Base-by-base conservation (phyloP, 1,140 invertebrate genomes). In the Brachionus manjavacas region DNA sequence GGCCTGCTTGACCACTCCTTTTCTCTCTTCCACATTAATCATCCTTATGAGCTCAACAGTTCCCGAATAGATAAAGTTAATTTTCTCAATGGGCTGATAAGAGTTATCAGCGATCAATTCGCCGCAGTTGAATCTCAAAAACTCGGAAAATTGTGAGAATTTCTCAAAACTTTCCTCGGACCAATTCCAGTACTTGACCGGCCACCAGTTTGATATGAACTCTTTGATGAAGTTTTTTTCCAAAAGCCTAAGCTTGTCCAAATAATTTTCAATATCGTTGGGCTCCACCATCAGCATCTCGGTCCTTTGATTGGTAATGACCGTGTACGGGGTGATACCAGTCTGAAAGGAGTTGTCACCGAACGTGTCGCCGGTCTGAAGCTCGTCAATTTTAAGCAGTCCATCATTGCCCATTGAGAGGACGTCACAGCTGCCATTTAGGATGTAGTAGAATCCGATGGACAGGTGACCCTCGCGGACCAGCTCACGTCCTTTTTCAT, bases 101-200 rank as follows among this genome's bases (percentile, higher is more conserved):
- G 72, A 76, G 12, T 76, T 76, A n/a, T 76, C 72, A 20, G n/a
- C 23, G 14, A 76, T 49, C 11, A 76, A 14, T 23, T 76, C 72
- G 20, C 72, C 72, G 8, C 8, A 3, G 4, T 16, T 28, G 16
- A 76, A 76, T 76, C 72, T 46, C 23, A 76, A 28, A 76, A 76
- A 76, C 12, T 76, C 72, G 12, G 4, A 76, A 28, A 11, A 49
- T 76, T 49, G 8, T 0, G 72, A 46, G 52, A 76, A 76, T 76
- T 76, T 76, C 28, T 76, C 72, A 76, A 76, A 76, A 28, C 31
- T 49, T 49, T 49, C 72, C 23, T 46, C 72, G 2, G 6, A 28
- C 72, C 72, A 76, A 49, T 76, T 76, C 72, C 72, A 76, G 46
- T 76, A 76, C n/a, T 76, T 76, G 11, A 76, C 72, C 12, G 72